Evolutionary conservation across 2,113 vertebrate genomes (phyloP).

Genomic region (Epinephelus lanceolatus): DNA sequence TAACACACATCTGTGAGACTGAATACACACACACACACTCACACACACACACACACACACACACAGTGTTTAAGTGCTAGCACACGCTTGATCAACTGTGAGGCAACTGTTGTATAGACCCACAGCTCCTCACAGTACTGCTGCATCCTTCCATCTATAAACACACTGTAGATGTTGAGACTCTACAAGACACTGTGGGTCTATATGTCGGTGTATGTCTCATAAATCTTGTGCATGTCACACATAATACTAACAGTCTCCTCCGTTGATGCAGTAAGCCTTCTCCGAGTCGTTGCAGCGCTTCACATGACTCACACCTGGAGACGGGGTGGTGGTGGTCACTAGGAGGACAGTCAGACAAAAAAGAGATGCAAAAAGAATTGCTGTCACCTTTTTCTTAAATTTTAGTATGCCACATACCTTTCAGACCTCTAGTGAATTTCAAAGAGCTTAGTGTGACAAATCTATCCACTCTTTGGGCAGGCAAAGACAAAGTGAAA

Average conservation of each 20-base stretch:
- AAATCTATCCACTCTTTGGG: slow-evolving; percentile 22
- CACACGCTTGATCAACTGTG: slow-evolving; percentile 42
- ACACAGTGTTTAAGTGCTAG: slow-evolving; percentile 23
- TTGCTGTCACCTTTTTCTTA: slow-evolving; percentile 12
- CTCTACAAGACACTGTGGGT: not conserved
- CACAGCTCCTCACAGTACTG: slow-evolving; percentile 44
- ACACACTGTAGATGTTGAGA: not conserved
- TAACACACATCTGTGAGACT: not conserved
- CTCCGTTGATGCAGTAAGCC: slow-evolving; percentile 94
- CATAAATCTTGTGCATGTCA: not conserved
- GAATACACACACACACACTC: not conserved
- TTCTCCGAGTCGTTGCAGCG: slow-evolving; percentile 98
- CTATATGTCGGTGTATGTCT: not conserved
- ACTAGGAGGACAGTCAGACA: slow-evolving; percentile 47
- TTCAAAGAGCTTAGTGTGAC: slow-evolving; percentile 12
- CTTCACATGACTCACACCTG: slow-evolving; percentile 92
- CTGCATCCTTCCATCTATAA: slow-evolving; percentile 31
- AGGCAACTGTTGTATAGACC: slow-evolving; percentile 30
- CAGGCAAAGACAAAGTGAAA: slow-evolving; percentile 47
- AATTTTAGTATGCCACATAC: not conserved
- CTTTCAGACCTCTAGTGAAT: slow-evolving; percentile 11
- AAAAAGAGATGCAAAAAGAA: slow-evolving; percentile 2
- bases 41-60: slow-evolving; percentile 12
- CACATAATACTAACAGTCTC: not conserved
- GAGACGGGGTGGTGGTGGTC: slow-evolving; percentile 89